Percentiles rank a stretch among this genome's conserved stretches.
phyloP scores from a whole-genome alignment of 2,113 vertebrate genomes.

The Petroica traversi region DNA sequence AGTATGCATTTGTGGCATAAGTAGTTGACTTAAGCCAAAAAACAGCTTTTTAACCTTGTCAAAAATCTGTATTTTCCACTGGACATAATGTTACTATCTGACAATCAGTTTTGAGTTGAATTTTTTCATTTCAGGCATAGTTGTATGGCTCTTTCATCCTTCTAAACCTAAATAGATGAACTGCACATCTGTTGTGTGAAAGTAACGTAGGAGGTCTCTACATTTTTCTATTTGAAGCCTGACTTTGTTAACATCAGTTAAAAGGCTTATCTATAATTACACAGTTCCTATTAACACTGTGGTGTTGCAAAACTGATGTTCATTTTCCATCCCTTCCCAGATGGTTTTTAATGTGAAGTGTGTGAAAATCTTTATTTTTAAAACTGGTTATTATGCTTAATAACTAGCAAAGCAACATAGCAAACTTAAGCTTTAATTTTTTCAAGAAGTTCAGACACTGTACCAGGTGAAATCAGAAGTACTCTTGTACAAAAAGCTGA shows the following conservation, averaged over 20 bases:
- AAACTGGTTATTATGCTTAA: not conserved
- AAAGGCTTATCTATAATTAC: constrained; percentile 2
- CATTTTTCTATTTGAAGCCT: not conserved
- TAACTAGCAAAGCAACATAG: not conserved
- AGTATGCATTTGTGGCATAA: not conserved
- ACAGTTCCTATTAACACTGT: not conserved
- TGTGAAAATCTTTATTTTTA: not conserved
- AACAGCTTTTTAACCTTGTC: constrained; percentile 13
- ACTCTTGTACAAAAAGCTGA: not conserved
- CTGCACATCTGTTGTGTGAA: not conserved
- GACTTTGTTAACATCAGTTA: constrained; percentile 27
- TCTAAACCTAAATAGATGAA: not conserved
- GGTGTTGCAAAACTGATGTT: not conserved
- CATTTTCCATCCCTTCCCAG: not conserved
- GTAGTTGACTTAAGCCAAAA: not conserved
- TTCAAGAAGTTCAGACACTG: not conserved
- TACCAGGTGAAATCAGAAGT: not conserved
- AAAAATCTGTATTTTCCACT: not conserved
- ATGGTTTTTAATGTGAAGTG: not conserved
- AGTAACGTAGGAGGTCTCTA: not conserved
- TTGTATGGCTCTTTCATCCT: not conserved
- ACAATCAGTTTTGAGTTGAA: not conserved
- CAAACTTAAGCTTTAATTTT: not conserved
- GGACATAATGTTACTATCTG: not conserved
- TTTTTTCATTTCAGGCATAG: not conserved